Evolutionary conservation across 1,140 invertebrate species (phyloP), one percentile per base, ranked within the genome.

Genomic region (Mesaphorura yosii): DNA sequence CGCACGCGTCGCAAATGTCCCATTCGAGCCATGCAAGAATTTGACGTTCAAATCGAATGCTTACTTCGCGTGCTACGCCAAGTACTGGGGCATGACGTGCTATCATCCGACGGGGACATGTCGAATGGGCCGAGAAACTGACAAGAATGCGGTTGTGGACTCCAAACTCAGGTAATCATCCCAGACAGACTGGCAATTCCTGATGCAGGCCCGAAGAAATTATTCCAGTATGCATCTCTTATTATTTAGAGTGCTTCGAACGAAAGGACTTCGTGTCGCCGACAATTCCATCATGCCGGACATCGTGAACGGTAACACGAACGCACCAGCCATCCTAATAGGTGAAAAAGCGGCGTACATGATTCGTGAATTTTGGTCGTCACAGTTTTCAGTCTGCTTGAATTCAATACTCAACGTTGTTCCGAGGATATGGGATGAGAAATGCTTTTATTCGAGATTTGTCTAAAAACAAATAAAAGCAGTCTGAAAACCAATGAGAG

Each of bases 221-320:
- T n/a, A n/a, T n/a, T n/a, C n/a, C n/a, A n/a, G n/a, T n/a, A n/a
- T n/a, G n/a, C n/a, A n/a, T n/a, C 31, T 34, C 10, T 34, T 34
- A 34, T 34, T 34, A 34, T 51, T 67, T 10, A 60, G 64, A 41
- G 68, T 69, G 14, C 58, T 66, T 37, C 62, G 66, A 10, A 63
- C 68, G 15, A 25, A 47, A n/a, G 65, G 64, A 27, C 55, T 70
- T 25, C 65, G 69, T 2, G 69, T 70, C 10, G 60, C 63, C 19
- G 69, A 70, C 53, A 64, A 65, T 3, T 67, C 65, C 23, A 63
- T 70, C 28, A 69, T 70, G 63, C 76, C 76, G 5, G 70, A 68
- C 42, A 67, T 76, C 26, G 67, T 73, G 28, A 74, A 69, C 58
- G 75, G 74, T 12, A 76, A 76, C 56, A 64, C 76, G 27, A 77